Base-by-base conservation (phyloP, 2,113 vertebrate genomes). In the Phaethon lepturus region DNA sequence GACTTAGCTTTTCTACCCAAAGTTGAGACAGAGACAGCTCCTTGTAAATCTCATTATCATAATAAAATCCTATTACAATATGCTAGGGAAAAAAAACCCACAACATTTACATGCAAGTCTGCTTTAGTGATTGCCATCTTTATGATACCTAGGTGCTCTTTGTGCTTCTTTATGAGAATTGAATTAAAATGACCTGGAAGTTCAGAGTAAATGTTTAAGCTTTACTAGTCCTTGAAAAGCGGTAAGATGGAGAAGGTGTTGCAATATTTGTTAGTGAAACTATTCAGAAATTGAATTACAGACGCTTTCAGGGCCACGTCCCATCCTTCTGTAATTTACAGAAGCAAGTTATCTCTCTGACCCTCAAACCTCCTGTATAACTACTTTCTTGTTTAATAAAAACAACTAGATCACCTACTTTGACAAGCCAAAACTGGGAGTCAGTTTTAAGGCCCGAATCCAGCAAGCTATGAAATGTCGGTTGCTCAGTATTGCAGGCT, bases 171-270 rank as follows among this genome's bases (percentile, higher is more conserved):
- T 94, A 79, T 49, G 72, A 83, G 94, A 94, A 83, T 69, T 85
- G 62, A 97, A 85, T 96, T 94, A 71, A 38, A 78, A 67, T 82
- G 67, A 93, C 74, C 84, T 83, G 58, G 40, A 90, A 93, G 66
- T 96, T 77, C 84, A 96, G 80, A 79, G 64, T 62, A 87, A 93
- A 96, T 60, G 20, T 92, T 93, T 62, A 79, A 92, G 76, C 55
- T 80, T 55, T 91, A 68, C 64, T 78, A 79, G 93, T 78, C 91
- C 86, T 97, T 94, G 95, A 91, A 91, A 97, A 78, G 49, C 6
- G 3, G 40, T 26, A 86, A 91, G 24, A 58, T 64, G 73, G 83
- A 93, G 55, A 94, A 89, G 35, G 49, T 53, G 26, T 38, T 90
- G 86, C 49, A 69, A 40, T 77, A 47, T 38, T 63, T 92, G 17